phyloP scores from a whole-genome alignment of 2,797 vertebrate genomes.

The Geotrypetes seraphini region DNA sequence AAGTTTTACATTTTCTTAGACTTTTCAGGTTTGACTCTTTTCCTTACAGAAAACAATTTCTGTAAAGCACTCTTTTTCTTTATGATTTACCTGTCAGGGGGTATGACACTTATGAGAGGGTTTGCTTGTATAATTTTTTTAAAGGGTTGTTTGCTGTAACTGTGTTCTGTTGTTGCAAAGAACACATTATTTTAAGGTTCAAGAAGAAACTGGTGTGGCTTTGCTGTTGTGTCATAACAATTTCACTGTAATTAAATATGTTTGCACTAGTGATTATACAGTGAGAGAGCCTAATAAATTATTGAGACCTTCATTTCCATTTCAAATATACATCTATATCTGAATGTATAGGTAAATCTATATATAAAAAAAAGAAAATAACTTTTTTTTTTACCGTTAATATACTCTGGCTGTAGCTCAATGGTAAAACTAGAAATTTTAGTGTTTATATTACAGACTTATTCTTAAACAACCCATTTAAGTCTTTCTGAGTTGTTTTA shows the following conservation, averaged over 20 bases:
- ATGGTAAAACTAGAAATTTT: slow-evolving; percentile 70
- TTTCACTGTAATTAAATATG: slow-evolving; percentile 66
- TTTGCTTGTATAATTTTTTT: slow-evolving; percentile 2
- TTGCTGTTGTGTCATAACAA: slow-evolving; percentile 59
- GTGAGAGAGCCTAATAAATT: slow-evolving; percentile 50
- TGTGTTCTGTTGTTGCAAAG: slow-evolving; percentile 38
- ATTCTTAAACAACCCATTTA: slow-evolving; percentile 81
- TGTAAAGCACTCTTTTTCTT: neutral
- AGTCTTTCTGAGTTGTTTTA: slow-evolving; percentile 80
- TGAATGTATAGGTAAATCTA: neutral
- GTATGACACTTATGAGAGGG: slow-evolving; percentile 5
- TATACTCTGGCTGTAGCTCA: slow-evolving; percentile 41
- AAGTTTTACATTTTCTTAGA: slow-evolving; percentile 10
- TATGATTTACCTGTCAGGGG: neutral
- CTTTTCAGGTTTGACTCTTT: slow-evolving; percentile 7
- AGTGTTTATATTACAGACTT: slow-evolving; percentile 79
- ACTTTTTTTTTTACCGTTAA: slow-evolving; percentile 32
- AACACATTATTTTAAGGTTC: slow-evolving; percentile 31
- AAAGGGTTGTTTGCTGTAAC: slow-evolving; percentile 22
- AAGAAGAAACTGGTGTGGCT: slow-evolving; percentile 39
- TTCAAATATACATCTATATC: slow-evolving; percentile 15
- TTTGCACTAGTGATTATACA: slow-evolving; percentile 55
- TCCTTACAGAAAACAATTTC: slow-evolving; percentile 3
- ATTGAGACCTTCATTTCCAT: slow-evolving; percentile 44
- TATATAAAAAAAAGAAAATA: slow-evolving; percentile 11